Evolutionary conservation across 1,140 invertebrate species (phyloP), one percentile per base, ranked within the genome.

Genomic region (Delia radicum): DNA sequence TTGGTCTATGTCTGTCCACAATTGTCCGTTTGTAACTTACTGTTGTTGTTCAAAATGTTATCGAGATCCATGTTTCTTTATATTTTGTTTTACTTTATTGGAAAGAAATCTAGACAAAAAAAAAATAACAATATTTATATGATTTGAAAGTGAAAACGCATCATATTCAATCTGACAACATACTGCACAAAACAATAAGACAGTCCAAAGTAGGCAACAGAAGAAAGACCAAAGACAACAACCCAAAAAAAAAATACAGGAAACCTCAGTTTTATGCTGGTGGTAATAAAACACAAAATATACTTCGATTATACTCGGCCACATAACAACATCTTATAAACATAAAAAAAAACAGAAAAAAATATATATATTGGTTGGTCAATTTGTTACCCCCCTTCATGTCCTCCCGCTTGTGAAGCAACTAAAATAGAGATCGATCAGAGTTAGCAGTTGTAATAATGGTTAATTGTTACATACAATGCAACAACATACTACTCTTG

Each of bases 121-220:
- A 33, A 33, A 33, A 63, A 65, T 31, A 29, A 69, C 33, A 33
- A 33, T 21, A 69, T 69, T 69, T 69, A 69, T 69, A 37, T 69
- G 65, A 69, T 69, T 69, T 69, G 65, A 69, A 69, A 69, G 65
- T 69, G 65, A 69, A 69, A 69, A 69, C 65, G 65, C 65, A 69
- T 69, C 29, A 69, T 33, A 69, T 69, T 69, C 18, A 31, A 69
- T 69, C 65, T 31, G 65, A 69, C 65, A 69, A 69, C n/a, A 69
- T 27, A n/a, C n/a, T n/a, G n/a, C 37, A 13, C 12, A 42, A 33
- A 13, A 10, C n/a, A 69, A n/a, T n/a, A n/a, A n/a, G n/a, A n/a
- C n/a, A n/a, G n/a, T n/a, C n/a, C n/a, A n/a, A n/a, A n/a, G n/a
- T n/a, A n/a, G n/a, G 29, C 48, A 55, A 21, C 48, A 24, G 8